These are phyloP conservation scores for Darevskia mixta DNA, from an alignment of 2,797 vertebrate genomes.

Conservation along the genomic window DNA sequence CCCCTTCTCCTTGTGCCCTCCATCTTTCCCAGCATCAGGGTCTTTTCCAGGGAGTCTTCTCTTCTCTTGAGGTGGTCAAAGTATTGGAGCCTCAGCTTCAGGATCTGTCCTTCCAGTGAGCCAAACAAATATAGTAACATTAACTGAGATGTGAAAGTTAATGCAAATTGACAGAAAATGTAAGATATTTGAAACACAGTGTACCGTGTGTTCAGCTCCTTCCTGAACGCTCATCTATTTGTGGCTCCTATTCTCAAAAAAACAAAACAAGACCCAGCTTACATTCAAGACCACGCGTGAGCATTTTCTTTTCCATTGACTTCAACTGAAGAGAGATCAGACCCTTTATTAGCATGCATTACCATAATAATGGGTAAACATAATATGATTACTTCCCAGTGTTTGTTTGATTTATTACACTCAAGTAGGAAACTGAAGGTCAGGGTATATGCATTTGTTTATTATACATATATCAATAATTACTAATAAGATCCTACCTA, in stretches of 20 bases:
- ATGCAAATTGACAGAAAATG: background rate
- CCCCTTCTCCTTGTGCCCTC: too few species aligned
- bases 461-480: slow-evolving; percentile 49
- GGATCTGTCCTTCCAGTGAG: too few species aligned
- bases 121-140: too few species aligned
- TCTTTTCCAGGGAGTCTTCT: too few species aligned
- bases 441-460: slow-evolving; percentile 50
- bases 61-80: too few species aligned
- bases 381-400: slow-evolving; percentile 38
- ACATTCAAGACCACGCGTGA: background rate
- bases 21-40: too few species aligned
- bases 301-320: slow-evolving; percentile 3
- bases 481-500: slow-evolving; percentile 48
- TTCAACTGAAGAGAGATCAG: slow-evolving; percentile 32
- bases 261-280: background rate
- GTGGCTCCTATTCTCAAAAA: background rate
- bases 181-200: background rate
- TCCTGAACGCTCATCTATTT: background rate
- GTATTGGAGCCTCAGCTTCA: too few species aligned
- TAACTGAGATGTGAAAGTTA: too few species aligned
- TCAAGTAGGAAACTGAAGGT: slow-evolving; percentile 59
- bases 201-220: background rate
- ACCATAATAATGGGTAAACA: slow-evolving; percentile 35
- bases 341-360: slow-evolving; percentile 48
- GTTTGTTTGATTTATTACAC: slow-evolving; percentile 47